Conservation (phyloP, 2,797 vertebrate genomes). For the Loriculus beryllinus region DNA sequence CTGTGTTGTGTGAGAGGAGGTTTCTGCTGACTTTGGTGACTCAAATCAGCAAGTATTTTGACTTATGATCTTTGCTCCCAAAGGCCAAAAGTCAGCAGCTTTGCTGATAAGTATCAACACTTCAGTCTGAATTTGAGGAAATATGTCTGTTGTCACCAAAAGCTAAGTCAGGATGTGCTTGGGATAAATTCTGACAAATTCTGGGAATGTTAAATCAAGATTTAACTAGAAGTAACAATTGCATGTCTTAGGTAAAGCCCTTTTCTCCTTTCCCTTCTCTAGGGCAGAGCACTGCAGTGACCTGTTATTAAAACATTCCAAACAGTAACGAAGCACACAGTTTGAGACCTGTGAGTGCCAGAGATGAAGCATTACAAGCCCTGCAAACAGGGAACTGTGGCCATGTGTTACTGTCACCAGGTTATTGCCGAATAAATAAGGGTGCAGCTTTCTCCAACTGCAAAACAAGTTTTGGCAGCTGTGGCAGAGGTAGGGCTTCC, state of each 20-base stretch:
- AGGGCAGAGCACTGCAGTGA: not conserved
- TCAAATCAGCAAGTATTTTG: conserved; percentile 37
- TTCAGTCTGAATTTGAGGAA: not conserved
- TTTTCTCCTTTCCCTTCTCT: not conserved
- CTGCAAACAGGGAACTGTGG: rapidly evolving
- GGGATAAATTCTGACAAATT: not conserved
- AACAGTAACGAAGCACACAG: rapidly evolving
- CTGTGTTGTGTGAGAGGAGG: not conserved
- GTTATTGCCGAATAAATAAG: not conserved
- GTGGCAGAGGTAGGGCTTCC: not conserved
- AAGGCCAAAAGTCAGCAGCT: conserved; percentile 30
- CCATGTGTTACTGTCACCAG: not conserved
- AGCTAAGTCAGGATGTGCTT: not conserved
- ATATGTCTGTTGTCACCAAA: not conserved
- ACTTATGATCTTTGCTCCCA: not conserved
- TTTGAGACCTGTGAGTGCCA: not conserved
- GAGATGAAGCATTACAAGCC: not conserved
- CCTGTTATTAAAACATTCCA: not conserved
- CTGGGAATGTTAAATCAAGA: not conserved
- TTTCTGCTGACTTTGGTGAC: not conserved
- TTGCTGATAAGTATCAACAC: not conserved
- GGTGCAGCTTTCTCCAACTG: not conserved
- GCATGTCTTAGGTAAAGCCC: not conserved
- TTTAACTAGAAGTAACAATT: not conserved
- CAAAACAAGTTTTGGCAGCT: not conserved